These are phyloP conservation scores for Boulengeromyrus knoepffleri DNA, from an alignment of 2,113 vertebrate species.

Conservation along the genomic window DNA sequence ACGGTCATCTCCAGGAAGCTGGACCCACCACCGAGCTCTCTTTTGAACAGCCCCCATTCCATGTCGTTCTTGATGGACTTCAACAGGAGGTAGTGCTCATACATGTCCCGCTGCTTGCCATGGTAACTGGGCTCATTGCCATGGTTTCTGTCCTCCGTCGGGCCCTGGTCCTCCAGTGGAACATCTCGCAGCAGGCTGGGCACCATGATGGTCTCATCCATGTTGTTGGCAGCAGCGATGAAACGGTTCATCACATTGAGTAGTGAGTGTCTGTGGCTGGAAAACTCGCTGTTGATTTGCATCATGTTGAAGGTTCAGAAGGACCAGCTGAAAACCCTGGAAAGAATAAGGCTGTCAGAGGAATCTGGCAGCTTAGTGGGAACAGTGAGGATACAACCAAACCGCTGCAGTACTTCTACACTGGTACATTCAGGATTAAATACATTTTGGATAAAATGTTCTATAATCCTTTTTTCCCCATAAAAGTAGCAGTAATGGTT, in stretches of 20 bases:
- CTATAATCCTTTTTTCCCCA: neutral
- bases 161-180: slow-evolving; percentile 56
- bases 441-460: neutral
- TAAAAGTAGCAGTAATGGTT: neutral
- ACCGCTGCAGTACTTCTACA: neutral
- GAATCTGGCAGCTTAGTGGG: no score
- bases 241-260: slow-evolving; percentile 71
- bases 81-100: slow-evolving; percentile 69
- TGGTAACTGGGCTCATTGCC: slow-evolving; percentile 29
- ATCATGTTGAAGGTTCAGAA: slow-evolving; percentile 49
- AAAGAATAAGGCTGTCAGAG: neutral
- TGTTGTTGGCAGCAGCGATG: slow-evolving; percentile 69
- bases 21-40: slow-evolving; percentile 53
- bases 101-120: slow-evolving; percentile 69
- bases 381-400: neutral
- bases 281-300: slow-evolving; percentile 56
- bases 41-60: slow-evolving; percentile 66
- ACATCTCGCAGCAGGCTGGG: slow-evolving; percentile 63
- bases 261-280: slow-evolving; percentile 66
- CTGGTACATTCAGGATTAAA: neutral
- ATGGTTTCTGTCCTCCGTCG: slow-evolving; percentile 37
- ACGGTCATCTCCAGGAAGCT: slow-evolving; percentile 66
- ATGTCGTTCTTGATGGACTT: slow-evolving; percentile 72
- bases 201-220: slow-evolving; percentile 74
- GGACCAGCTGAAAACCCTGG: neutral